Evolutionary conservation across 2,113 vertebrate genomes (phyloP).

Genomic region (Taxidea taxus): DNA sequence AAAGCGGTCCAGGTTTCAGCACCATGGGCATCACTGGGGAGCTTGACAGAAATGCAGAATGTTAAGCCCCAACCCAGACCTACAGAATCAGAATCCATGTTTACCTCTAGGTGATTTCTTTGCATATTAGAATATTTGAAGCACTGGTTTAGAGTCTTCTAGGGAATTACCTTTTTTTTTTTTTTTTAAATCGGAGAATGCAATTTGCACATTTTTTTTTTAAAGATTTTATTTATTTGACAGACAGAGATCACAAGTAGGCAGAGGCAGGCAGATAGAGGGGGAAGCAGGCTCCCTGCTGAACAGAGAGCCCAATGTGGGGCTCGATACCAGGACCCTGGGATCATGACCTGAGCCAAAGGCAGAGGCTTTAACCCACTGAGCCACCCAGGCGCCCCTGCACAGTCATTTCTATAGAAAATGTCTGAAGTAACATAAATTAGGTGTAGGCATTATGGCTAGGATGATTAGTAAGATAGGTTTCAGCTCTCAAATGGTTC

Average conservation of each 20-base stretch:
- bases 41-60: not conserved
- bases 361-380: no score
- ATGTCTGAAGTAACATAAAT: not conserved
- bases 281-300: no score
- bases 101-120: not conserved
- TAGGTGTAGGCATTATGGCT: not conserved
- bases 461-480: not conserved
- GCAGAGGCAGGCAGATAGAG: no score
- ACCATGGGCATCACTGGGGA: not conserved
- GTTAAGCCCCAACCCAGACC: not conserved
- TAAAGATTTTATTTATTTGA: no score
- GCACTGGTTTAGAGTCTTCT: not conserved
- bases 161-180: not conserved
- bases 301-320: no score
- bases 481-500: not conserved
- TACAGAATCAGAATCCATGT: not conserved
- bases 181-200: not conserved
- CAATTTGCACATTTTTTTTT: not conserved
- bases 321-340: no score
- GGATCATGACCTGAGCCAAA: no score
- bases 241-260: no score
- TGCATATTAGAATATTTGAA: not conserved
- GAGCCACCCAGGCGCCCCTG: no score
- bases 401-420: not conserved
- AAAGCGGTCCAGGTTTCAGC: not conserved